Evolutionary conservation across 2,113 vertebrate genomes (phyloP).

Genomic region (Elanus axillaris): DNA sequence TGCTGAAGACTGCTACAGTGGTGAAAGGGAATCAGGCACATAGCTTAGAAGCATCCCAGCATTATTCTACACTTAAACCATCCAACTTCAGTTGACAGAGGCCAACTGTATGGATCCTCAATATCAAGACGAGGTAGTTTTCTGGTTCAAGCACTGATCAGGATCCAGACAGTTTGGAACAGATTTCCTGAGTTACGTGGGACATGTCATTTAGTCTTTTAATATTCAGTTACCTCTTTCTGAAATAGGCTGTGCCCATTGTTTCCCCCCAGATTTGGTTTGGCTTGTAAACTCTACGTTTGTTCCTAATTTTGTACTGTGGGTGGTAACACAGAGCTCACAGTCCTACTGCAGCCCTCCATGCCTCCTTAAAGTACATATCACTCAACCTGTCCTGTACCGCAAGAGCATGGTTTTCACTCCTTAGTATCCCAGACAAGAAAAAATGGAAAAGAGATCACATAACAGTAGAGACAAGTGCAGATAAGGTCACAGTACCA

Average conservation of each 20-base stretch:
- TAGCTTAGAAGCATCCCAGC: background rate
- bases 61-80: background rate
- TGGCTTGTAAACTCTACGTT: background rate
- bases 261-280: background rate
- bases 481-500: background rate
- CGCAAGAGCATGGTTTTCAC: background rate
- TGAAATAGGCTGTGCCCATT: background rate
- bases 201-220: background rate
- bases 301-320: background rate
- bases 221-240: background rate
- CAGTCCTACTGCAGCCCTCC: background rate
- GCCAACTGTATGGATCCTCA: background rate
- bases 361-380: fast-evolving
- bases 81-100: background rate
- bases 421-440: background rate
- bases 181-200: background rate
- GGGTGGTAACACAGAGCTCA: background rate
- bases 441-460: background rate
- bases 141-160: background rate
- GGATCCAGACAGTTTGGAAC: background rate
- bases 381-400: background rate
- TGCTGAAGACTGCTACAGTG: background rate
- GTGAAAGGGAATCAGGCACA: background rate
- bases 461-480: background rate
- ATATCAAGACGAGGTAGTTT: background rate